Evolutionary conservation across 2,113 vertebrate species (phyloP).

Genomic region (Heterotis niloticus): DNA sequence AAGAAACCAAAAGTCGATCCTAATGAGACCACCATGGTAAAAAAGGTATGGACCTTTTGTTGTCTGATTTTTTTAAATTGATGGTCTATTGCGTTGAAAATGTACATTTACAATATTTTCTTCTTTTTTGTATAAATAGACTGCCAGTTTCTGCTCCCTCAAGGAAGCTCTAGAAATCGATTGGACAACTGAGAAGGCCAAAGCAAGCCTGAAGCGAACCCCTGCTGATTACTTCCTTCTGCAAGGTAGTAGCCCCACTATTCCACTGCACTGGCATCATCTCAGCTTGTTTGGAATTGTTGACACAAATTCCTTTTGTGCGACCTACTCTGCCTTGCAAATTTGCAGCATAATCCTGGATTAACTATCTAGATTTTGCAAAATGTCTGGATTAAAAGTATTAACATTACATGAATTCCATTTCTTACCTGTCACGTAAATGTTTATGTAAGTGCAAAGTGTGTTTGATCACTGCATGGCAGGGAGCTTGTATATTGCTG

Average conservation of each 20-base stretch:
- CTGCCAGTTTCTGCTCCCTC: constrained; percentile 71
- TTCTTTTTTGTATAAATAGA: constrained; percentile 51
- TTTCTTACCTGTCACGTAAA: background rate
- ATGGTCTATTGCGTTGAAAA: constrained; percentile 24
- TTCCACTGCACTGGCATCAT: background rate
- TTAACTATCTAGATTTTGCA: background rate
- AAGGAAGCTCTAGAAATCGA: constrained; percentile 80
- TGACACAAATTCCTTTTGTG: background rate
- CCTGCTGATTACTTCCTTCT: constrained; percentile 82
- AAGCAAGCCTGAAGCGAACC: constrained; percentile 68
- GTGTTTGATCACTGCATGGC: background rate
- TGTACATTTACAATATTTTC: constrained; percentile 40
- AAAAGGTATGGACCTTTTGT: constrained; percentile 69
- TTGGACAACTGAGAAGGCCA: constrained; percentile 78
- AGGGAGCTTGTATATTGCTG: background rate
- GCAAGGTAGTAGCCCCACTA: constrained; percentile 63
- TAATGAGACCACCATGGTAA: constrained; percentile 82
- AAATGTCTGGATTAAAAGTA: background rate
- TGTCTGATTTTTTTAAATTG: constrained; percentile 7
- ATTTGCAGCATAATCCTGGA: background rate
- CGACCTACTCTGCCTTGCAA: background rate
- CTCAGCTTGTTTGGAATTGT: background rate
- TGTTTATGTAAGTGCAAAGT: background rate
- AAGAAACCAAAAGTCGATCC: constrained; percentile 81
- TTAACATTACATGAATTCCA: background rate